These are phyloP conservation scores for Bugula neritina DNA, from an alignment of 2,888 invertebrate species.

Conservation along the genomic window DNA sequence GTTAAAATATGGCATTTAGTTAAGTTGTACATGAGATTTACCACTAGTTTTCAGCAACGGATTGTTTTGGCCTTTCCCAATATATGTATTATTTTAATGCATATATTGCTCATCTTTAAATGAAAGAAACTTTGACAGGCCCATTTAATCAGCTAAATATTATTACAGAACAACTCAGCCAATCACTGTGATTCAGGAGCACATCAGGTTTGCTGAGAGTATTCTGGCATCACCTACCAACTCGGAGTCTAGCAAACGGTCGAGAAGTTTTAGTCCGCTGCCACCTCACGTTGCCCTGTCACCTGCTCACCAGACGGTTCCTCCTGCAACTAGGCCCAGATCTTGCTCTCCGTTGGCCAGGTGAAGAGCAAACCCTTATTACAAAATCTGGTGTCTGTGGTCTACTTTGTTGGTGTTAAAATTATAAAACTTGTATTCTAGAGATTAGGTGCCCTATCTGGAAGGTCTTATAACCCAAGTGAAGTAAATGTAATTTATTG, in stretches of 20 bases:
- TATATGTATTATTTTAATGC: too few relatives aligned
- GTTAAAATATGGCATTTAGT: too few relatives aligned
- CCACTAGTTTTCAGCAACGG: too few relatives aligned
- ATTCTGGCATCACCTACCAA: constrained; percentile 9
- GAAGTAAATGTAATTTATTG: too few relatives aligned
- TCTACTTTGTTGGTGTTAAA: background rate
- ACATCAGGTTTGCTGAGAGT: constrained; percentile 22
- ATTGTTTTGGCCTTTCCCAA: too few relatives aligned
- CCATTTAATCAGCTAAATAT: too few relatives aligned
- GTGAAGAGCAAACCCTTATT: too few relatives aligned
- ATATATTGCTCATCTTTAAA: too few relatives aligned
- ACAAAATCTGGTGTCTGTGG: too few relatives aligned
- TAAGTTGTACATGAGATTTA: too few relatives aligned
- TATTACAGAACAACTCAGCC: background rate
- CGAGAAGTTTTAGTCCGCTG: constrained; percentile 5
- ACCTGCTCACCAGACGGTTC: background rate
- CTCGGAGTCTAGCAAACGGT: background rate
- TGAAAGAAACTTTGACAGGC: too few relatives aligned
- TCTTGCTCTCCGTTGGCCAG: constrained; percentile 1
- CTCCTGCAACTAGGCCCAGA: background rate
- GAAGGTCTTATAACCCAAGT: too few relatives aligned
- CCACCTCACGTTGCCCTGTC: background rate
- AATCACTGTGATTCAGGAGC: constrained; percentile 21
- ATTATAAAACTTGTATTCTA: background rate
- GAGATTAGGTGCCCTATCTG: background rate